These are phyloP conservation scores for Cryptops parisi DNA, from an alignment of 2,888 invertebrate genomes.

Conservation along the genomic window DNA sequence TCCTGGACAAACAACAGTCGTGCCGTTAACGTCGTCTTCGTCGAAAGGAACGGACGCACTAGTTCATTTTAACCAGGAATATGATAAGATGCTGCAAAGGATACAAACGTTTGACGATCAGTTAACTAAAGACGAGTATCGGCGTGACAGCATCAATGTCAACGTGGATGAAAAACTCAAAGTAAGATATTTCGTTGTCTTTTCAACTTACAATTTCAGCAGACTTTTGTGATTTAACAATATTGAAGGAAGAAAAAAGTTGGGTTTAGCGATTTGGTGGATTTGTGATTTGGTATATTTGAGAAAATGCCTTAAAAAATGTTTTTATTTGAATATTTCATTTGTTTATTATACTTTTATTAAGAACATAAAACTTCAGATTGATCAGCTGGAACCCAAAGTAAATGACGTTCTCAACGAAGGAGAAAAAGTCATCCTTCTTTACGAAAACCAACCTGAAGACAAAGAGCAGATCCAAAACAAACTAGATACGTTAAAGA, in stretches of 20 bases:
- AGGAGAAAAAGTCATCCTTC: conserved; percentile 10
- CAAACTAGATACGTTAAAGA: conserved; percentile 17
- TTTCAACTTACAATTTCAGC: no score
- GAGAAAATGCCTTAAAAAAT: no score
- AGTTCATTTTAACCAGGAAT: conserved; percentile 3
- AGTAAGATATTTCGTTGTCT: no score
- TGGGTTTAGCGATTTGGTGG: no score
- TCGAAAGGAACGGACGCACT: no score
- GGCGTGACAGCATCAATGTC: not conserved
- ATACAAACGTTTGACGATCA: conserved; percentile 9
- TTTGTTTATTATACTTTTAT: not conserved
- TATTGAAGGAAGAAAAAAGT: no score
- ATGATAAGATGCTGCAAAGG: not conserved
- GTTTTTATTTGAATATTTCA: no score
- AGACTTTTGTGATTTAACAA: no score
- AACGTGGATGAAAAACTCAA: conserved; percentile 9
- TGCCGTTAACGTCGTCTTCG: no score
- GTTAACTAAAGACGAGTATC: conserved; percentile 5
- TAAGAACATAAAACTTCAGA: conserved; percentile 16
- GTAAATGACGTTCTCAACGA: conserved; percentile 15
- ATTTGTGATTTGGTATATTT: no score
- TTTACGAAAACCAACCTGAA: not conserved
- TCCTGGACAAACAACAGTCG: no score
- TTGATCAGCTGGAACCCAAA: conserved; percentile 14
- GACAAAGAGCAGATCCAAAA: conserved; percentile 11